Percentiles rank a stretch among this genome's conserved stretches.
Evolutionary conservation across 2,113 vertebrate species (phyloP).

Genomic region (Cebidichthys violaceus): DNA sequence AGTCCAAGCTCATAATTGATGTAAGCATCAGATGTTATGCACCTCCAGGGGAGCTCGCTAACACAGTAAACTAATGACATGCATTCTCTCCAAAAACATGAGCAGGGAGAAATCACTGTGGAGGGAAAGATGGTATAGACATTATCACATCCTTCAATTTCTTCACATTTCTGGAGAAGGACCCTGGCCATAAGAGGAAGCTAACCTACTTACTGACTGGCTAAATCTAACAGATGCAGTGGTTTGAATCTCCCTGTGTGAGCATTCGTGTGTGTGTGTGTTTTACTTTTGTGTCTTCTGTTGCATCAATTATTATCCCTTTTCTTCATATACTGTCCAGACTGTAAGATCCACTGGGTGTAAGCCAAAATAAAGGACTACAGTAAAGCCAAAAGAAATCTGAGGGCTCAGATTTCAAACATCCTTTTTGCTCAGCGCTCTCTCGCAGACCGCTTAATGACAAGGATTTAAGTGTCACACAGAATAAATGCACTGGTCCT

Average conservation of each 20-base stretch:
- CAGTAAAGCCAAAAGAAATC: slow-evolving; percentile 10
- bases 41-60: slow-evolving; percentile 39
- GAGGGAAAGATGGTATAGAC: slow-evolving; percentile 21
- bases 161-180: slow-evolving; percentile 28
- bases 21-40: slow-evolving; percentile 42
- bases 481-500: slow-evolving; percentile 51
- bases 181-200: background rate
- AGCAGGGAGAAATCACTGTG: slow-evolving; percentile 25
- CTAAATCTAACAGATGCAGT: slow-evolving; percentile 13
- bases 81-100: slow-evolving; percentile 43
- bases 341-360: background rate
- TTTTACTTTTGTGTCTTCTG: background rate
- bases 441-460: slow-evolving; percentile 48
- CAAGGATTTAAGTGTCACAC: slow-evolving; percentile 41
- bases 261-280: background rate
- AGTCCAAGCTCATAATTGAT: slow-evolving; percentile 54
- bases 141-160: slow-evolving; percentile 38
- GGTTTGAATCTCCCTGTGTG: slow-evolving; percentile 2
- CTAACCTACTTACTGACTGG: slow-evolving; percentile 36
- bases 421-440: slow-evolving; percentile 21
- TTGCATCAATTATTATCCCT: background rate
- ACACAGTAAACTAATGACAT: slow-evolving; percentile 50
- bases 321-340: background rate
- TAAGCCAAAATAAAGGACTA: slow-evolving; percentile 27
- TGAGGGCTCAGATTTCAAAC: slow-evolving; percentile 39